Evolutionary conservation across 92 coral and sea anemone species (phyloP).

Genomic region (Porites rus): DNA sequence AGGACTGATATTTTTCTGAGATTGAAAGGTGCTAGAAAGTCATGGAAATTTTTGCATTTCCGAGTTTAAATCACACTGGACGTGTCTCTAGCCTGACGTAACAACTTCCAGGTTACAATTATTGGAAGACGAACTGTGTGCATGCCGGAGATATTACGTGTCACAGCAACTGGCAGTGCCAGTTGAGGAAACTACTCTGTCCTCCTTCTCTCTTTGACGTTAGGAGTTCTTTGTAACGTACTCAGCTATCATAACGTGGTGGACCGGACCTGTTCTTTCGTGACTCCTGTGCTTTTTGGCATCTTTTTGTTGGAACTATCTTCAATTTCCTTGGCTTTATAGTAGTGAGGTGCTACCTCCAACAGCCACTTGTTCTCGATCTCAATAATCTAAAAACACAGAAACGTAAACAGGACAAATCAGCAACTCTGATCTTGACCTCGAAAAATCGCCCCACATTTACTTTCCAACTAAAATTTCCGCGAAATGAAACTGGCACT

Average conservation of each 20-base stretch:
- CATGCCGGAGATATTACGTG: too few species aligned
- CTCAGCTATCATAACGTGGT: constrained; percentile 47
- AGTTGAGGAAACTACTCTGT: too few species aligned
- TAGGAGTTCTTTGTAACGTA: not conserved
- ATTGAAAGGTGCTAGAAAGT: too few species aligned
- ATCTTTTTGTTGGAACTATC: constrained; percentile 93
- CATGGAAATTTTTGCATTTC: too few species aligned
- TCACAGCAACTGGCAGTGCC: too few species aligned
- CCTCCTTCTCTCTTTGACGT: not conserved
- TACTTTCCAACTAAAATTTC: too few species aligned
- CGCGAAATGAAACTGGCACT: too few species aligned
- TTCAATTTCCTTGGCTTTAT: constrained; percentile 95
- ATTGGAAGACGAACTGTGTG: too few species aligned
- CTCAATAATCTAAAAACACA: constrained; percentile 81
- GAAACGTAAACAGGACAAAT: not conserved
- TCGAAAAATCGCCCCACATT: not conserved
- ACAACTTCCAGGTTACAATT: too few species aligned
- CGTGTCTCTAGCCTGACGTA: too few species aligned
- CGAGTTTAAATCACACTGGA: too few species aligned
- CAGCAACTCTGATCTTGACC: not conserved
- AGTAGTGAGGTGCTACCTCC: constrained; percentile 98
- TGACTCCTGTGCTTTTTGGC: constrained; percentile 97
- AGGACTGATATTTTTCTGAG: too few species aligned
- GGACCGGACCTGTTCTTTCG: constrained; percentile 88
- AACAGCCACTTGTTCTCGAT: constrained; percentile 96